Evolutionary conservation across 2,888 invertebrate species (phyloP).

Genomic region (Zaprionus obscuricornis): DNA sequence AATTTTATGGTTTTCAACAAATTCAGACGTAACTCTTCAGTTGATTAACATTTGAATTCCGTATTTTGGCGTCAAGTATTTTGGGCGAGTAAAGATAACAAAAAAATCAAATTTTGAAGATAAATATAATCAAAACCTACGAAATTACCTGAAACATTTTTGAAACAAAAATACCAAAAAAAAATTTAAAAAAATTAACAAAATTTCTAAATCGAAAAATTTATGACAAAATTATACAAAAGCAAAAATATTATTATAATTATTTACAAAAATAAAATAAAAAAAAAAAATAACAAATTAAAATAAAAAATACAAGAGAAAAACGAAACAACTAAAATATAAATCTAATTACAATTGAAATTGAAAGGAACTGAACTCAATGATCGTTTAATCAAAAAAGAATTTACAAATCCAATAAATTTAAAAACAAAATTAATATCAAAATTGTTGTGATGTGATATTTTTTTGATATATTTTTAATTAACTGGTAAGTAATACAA

Average conservation of each 20-base stretch:
- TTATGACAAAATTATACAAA: conserved; percentile 67
- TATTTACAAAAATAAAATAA: conserved; percentile 56
- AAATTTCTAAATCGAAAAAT: conserved; percentile 37
- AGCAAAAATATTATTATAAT: conserved; percentile 68
- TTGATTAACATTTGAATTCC: conserved; percentile 45
- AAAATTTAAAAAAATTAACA: conserved; percentile 52
- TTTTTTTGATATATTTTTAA: conserved; percentile 75
- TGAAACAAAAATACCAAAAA: conserved; percentile 54
- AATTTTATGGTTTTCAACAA: conserved; percentile 65
- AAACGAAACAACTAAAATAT: conserved; percentile 29
- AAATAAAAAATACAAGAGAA: conserved; percentile 20
- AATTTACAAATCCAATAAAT: conserved; percentile 37
- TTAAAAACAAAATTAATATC: conserved; percentile 59
- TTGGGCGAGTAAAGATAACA: conserved; percentile 38
- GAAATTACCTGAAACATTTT: conserved; percentile 82
- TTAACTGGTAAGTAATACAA: conserved; percentile 68
- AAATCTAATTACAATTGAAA: conserved; percentile 20
- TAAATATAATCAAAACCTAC: conserved; percentile 76
- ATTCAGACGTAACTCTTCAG: conserved; percentile 79
- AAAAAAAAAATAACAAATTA: conserved; percentile 27
- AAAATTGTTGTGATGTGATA: conserved; percentile 76
- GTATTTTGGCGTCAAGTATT: conserved; percentile 52
- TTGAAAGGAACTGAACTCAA: conserved; percentile 20
- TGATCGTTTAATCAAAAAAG: conserved; percentile 46
- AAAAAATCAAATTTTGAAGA: conserved; percentile 41